A percentile compares a stretch with the other conserved stretches of the same genome.
Conservation (phyloP, 2,888 invertebrate species). For the Aquatica leii region DNA sequence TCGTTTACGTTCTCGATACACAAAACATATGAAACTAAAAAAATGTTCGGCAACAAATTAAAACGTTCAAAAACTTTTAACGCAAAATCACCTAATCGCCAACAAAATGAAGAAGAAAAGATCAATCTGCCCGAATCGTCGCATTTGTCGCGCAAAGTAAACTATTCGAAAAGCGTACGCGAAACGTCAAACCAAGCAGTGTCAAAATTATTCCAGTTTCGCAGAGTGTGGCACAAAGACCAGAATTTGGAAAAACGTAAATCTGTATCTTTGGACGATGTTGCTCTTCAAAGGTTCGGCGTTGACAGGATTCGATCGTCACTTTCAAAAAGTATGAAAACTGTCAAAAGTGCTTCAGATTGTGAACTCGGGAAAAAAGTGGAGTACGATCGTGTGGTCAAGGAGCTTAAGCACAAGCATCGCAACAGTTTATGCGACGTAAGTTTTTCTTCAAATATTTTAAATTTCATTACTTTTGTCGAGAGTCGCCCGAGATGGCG, state of each 20-base stretch:
- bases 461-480: no score
- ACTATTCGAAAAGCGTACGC: conserved; percentile 11
- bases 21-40: no score
- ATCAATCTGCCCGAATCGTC: conserved; percentile 19
- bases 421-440: no score
- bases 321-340: background rate
- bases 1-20: background rate
- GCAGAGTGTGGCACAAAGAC: conserved; percentile 3
- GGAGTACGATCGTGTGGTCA: conserved; percentile 16
- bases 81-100: background rate
- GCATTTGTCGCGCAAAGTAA: conserved; percentile 18
- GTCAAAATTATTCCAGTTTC: conserved; percentile 16
- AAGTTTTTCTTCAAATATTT: no score
- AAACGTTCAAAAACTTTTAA: conserved; percentile 32
- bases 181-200: conserved; percentile 6
- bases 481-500: no score
- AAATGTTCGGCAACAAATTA: conserved; percentile 27
- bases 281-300: conserved; percentile 1
- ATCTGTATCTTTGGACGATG: conserved; percentile 30
- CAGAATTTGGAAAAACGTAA: conserved; percentile 29
- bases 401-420: conserved; percentile 14
- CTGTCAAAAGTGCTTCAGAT: conserved; percentile 16
- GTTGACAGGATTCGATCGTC: background rate
- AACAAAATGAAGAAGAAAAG: background rate
- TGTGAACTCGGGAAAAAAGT: conserved; percentile 12